Evolutionary conservation across 2,888 invertebrate genomes (phyloP).

Genomic region (Caenorhabditis parvicauda): DNA sequence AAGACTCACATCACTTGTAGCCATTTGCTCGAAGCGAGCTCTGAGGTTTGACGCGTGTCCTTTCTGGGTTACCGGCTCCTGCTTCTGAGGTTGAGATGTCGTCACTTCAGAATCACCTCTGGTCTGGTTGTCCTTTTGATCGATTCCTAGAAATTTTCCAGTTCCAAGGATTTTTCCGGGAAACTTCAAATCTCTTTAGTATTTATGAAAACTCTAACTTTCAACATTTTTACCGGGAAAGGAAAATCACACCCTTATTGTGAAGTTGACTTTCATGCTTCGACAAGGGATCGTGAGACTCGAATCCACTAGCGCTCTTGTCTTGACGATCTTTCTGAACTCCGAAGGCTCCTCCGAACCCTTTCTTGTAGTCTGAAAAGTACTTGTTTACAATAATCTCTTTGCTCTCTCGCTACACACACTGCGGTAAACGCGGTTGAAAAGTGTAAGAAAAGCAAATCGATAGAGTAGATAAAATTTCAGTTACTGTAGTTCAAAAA

Average conservation of each 20-base stretch:
- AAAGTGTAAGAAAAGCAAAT: too few relatives aligned
- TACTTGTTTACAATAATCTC: too few relatives aligned
- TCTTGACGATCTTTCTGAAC: conserved; percentile 71
- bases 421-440: too few relatives aligned
- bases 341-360: conserved; percentile 66
- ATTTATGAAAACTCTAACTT: background rate
- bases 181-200: conserved; percentile 19
- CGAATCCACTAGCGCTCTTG: conserved; percentile 76
- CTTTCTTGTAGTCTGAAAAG: conserved; percentile 58
- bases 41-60: conserved; percentile 49
- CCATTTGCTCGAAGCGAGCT: conserved; percentile 55
- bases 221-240: background rate
- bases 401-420: too few relatives aligned
- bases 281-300: conserved; percentile 76
- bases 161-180: too few relatives aligned
- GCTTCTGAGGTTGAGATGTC: background rate
- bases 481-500: too few relatives aligned
- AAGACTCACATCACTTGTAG: conserved; percentile 24
- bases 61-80: conserved; percentile 10
- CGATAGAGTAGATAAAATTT: too few relatives aligned
- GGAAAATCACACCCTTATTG: conserved; percentile 8
- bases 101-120: conserved; percentile 4
- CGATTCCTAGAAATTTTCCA: conserved; percentile 31
- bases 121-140: conserved; percentile 12
- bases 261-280: conserved; percentile 78